These are phyloP conservation scores for Platerodrilus igneus DNA, from an alignment of 2,888 invertebrate species.

Conservation along the genomic window DNA sequence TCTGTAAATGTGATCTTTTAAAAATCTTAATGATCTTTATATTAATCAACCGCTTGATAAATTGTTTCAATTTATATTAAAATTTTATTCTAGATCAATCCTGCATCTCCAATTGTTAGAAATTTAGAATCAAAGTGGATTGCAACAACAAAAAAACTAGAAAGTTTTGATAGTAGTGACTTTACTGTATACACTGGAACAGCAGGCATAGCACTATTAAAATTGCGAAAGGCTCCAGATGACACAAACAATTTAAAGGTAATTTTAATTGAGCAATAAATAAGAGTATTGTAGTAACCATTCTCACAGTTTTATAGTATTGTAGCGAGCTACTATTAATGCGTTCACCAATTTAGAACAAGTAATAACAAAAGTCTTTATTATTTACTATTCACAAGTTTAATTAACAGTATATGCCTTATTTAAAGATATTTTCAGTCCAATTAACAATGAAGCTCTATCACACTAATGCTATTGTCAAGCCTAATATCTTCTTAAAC, in stretches of 20 bases:
- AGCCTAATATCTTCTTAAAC: too few relatives aligned
- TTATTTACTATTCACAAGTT: too few relatives aligned
- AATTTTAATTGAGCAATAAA: too few relatives aligned
- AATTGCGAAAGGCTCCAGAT: constrained; percentile 49
- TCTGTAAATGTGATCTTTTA: constrained; percentile 18
- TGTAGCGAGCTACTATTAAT: too few relatives aligned
- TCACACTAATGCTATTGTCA: too few relatives aligned
- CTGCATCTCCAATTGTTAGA: constrained; percentile 46
- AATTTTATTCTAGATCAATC: constrained; percentile 49
- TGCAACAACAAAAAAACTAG: constrained; percentile 46
- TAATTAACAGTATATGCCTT: too few relatives aligned
- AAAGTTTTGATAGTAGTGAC: constrained; percentile 52
- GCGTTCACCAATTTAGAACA: too few relatives aligned
- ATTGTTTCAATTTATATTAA: neutral
- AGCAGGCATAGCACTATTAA: constrained; percentile 64
- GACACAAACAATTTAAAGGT: constrained; percentile 37
- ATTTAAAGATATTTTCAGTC: too few relatives aligned
- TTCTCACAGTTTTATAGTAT: too few relatives aligned
- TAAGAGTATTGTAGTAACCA: too few relatives aligned
- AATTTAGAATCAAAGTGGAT: constrained; percentile 46
- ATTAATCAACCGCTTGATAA: neutral
- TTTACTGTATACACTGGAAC: constrained; percentile 72
- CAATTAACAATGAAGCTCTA: too few relatives aligned
- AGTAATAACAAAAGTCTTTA: too few relatives aligned
- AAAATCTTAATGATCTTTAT: neutral